Base-by-base conservation (phyloP, 2,888 invertebrate genomes). In the Scaptodrosophila latifasciaeformis region DNA sequence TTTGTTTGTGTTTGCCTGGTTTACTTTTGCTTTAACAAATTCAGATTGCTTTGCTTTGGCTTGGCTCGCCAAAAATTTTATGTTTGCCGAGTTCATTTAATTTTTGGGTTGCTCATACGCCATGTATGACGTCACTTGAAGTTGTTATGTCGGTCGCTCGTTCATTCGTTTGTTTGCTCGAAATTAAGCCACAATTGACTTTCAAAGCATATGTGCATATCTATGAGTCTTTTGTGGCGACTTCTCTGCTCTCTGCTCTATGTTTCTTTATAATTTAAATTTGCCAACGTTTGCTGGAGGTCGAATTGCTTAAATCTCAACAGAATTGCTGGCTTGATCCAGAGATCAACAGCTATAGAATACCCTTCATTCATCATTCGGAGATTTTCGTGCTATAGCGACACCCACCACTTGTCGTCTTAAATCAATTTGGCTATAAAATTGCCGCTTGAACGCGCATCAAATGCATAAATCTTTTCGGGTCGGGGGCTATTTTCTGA, bases 151-250 rank as follows among this genome's bases (percentile, higher is more conserved):
- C n/a, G n/a, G n/a, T n/a, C n/a, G n/a, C n/a, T n/a, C n/a, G n/a
- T n/a, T 37, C 31, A 18, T 39, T 30, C 51, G 46, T n/a, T n/a
- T 47, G 30, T 31, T 39, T 18, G 62, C 35, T 5, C 29, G 45
- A 56, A 72, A 65, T 74, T 65, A 62, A 74, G 62, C 68, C 62
- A 78, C 69, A 75, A 72, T 78, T 78, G 63, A 66, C 55, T 45
- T 62, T 52, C 15, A 12, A 34, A 34, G 15, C 34, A 13, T 15
- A 34, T 15, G 15, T n/a, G n/a, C n/a, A n/a, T n/a, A n/a, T n/a
- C n/a, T n/a, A n/a, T n/a, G n/a, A n/a, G n/a, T n/a, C n/a, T n/a
- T n/a, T n/a, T n/a, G n/a, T n/a, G n/a, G n/a, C n/a, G n/a, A n/a
- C n/a, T n/a, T n/a, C n/a, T 24, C 24, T 24, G 24, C 24, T 24